A percentile compares a stretch with the other conserved stretches of the same genome.
phyloP scores from a whole-genome alignment of 2,113 vertebrate species.

The Halcyon malimbica region DNA sequence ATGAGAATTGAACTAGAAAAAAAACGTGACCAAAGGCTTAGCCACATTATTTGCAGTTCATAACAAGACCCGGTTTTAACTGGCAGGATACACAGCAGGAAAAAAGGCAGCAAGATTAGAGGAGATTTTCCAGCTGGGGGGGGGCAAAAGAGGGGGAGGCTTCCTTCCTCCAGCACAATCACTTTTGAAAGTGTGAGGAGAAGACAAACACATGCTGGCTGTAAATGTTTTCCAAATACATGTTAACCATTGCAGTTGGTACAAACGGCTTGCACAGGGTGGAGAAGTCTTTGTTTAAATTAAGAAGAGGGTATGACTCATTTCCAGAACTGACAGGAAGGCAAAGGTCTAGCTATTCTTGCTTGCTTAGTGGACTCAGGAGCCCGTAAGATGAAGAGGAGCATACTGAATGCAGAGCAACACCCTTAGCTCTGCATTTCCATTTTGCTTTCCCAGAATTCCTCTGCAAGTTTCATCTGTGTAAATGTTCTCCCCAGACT shows the following conservation, averaged over 20 bases:
- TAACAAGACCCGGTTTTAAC: neutral
- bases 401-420: neutral
- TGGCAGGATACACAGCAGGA: constrained; percentile 16
- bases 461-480: neutral
- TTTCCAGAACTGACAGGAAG: neutral
- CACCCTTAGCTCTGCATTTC: neutral
- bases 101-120: constrained; percentile 22
- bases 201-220: neutral
- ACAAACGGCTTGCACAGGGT: neutral
- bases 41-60: neutral
- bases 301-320: neutral
- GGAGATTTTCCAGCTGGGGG: constrained; percentile 22
- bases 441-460: neutral
- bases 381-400: neutral
- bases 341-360: neutral
- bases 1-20: neutral
- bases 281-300: neutral
- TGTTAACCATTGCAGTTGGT: neutral
- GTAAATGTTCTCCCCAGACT: neutral
- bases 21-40: neutral
- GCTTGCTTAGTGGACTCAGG: neutral
- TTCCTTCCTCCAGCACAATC: constrained; percentile 41
- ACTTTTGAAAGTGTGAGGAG: neutral
- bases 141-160: neutral
- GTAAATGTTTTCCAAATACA: neutral